These are phyloP conservation scores for Syngnathoides biaculeatus DNA, from an alignment of 2,113 vertebrate genomes.

Conservation along the genomic window DNA sequence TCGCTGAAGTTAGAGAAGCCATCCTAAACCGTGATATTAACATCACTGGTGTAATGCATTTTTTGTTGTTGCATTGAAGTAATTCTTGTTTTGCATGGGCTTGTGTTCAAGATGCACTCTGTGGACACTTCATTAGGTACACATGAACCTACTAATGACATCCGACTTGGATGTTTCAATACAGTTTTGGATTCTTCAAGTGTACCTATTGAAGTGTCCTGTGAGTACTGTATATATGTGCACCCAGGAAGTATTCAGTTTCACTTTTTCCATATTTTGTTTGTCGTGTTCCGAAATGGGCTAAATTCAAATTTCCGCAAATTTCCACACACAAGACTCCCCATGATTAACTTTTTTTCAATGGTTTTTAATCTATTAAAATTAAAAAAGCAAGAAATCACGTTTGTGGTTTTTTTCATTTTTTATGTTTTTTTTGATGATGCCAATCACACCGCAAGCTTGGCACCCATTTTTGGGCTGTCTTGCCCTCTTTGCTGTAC, in stretches of 20 bases:
- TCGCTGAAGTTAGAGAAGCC: not conserved
- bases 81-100: not conserved
- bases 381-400: no score
- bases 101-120: not conserved
- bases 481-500: not conserved
- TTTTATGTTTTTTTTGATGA: not conserved
- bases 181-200: conserved; percentile 7
- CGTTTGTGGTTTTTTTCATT: not conserved
- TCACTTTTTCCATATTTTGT: not conserved
- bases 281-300: not conserved
- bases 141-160: not conserved
- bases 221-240: not conserved
- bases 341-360: not conserved
- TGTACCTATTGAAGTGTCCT: conserved; percentile 4
- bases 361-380: no score
- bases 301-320: not conserved
- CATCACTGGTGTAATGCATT: not conserved
- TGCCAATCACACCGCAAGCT: not conserved
- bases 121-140: not conserved
- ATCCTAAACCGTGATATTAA: not conserved
- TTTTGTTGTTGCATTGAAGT: not conserved
- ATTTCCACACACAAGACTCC: not conserved
- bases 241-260: not conserved
- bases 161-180: not conserved
- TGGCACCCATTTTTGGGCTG: not conserved